phyloP scores from a whole-genome alignment of 2,113 vertebrate genomes.

The Otis tarda region DNA sequence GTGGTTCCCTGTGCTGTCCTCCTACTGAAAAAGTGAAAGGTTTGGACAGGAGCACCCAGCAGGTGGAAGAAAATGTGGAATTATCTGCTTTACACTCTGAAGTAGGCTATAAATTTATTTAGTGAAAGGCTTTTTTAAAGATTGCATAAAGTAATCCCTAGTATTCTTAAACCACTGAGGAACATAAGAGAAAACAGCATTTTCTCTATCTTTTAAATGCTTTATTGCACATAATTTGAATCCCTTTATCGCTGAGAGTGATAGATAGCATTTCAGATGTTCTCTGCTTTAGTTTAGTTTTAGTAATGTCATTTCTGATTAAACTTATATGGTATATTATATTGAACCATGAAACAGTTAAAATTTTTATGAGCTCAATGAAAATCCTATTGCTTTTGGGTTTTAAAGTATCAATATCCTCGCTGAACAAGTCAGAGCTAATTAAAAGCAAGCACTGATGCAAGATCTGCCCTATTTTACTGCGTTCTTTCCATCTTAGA shows the following conservation, averaged over 20 bases:
- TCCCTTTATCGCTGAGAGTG: background rate
- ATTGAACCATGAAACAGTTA: slow-evolving; percentile 39
- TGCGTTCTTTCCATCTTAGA: background rate
- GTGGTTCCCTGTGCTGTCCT: background rate
- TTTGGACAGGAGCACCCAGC: background rate
- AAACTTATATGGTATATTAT: background rate
- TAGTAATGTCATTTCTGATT: slow-evolving; percentile 18
- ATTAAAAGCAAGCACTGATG: background rate
- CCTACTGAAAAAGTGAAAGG: background rate
- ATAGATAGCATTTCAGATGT: background rate
- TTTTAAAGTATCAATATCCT: slow-evolving; percentile 36
- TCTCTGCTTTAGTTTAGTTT: background rate
- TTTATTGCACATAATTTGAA: background rate
- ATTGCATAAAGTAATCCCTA: background rate
- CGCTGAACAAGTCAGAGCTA: background rate
- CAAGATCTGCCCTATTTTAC: background rate
- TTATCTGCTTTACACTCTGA: background rate
- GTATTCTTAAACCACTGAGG: background rate
- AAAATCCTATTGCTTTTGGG: slow-evolving; percentile 44
- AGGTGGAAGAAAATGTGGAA: background rate
- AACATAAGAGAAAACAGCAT: background rate
- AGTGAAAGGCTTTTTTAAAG: background rate
- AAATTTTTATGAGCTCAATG: slow-evolving; percentile 37
- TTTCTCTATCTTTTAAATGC: background rate
- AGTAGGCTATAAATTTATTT: background rate